These are phyloP conservation scores for Ia io DNA, from an alignment of 2,113 vertebrate genomes.

Conservation along the genomic window DNA sequence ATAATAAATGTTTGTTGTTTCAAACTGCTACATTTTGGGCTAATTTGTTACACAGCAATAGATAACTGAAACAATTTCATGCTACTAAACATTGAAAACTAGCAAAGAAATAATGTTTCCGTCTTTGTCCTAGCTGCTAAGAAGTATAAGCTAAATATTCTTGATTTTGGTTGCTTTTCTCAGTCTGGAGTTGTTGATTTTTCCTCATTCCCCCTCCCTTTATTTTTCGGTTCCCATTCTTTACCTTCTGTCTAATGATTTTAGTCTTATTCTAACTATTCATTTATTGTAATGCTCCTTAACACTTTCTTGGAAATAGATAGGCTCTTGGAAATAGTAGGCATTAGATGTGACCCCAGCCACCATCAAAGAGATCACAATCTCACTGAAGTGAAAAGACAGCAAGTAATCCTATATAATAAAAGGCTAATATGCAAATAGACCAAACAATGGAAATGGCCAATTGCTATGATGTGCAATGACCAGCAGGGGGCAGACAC, in stretches of 20 bases:
- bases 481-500: too few species aligned
- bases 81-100: not conserved
- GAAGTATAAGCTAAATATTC: not conserved
- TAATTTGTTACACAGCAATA: conserved; percentile 42
- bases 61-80: conserved; percentile 28
- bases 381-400: not conserved
- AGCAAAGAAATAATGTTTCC: not conserved
- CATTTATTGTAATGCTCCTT: not conserved
- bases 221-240: not conserved
- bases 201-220: not conserved
- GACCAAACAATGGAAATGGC: too few species aligned
- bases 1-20: conserved; percentile 31
- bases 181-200: not conserved
- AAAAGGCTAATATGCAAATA: too few species aligned
- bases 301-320: not conserved
- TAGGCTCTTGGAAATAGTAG: not conserved
- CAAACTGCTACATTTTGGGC: conserved; percentile 4
- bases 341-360: not conserved
- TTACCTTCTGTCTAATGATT: not conserved
- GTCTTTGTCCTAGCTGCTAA: not conserved
- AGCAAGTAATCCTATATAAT: not conserved
- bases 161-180: not conserved
- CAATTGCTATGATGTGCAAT: too few species aligned
- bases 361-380: not conserved
- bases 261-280: not conserved